Base-by-base conservation (phyloP, 2,797 vertebrate genomes). In the Amniataba percoides region DNA sequence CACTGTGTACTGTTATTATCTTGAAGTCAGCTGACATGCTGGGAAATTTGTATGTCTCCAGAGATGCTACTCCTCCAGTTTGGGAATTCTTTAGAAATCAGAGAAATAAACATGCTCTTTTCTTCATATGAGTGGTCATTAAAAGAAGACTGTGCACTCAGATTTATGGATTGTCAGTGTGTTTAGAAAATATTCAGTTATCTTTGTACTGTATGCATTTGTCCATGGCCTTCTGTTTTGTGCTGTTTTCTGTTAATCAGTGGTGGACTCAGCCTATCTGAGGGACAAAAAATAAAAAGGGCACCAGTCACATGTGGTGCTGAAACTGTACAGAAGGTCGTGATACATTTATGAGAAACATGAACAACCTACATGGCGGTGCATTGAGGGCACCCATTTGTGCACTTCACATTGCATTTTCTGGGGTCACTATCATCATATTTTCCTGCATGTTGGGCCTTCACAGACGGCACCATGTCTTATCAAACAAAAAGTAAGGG, bases 11-110 rank as follows among this genome's bases (percentile, higher is more conserved):
- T 57, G n/a, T 31, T 49, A 27, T 72, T 81, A 8, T 83, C 14
- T 31, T 45, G 3, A 43, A 72, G 25, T 27, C 25, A 73, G 18
- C 40, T 53, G 15, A 77, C 19, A 18, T 55, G 6, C 49, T 36
- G 53, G 70, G 52, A 71, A 84, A 77, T 36, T 21, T 49, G 34
- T 12, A 19, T 31, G 40, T 81, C 67, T 46, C 71, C 52, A 57
- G 75, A 80, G 73, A 83, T 42, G 14, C 46, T 45, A 0, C 39
- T 74, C 12, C 21, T 42, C 18, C 14, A 39, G 11, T 16, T 36
- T 74, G 43, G 63, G 59, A 15, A 71, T 11, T 75, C 19, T 40
- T 58, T 51, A 23, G 42, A 18, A 69, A 34, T 3, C 15, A 34
- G 10, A 71, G 40, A 63, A 51, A 45, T 11, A 31, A 79, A 19